Base-by-base conservation (phyloP, 2,113 vertebrate genomes). In the Probosciger aterrimus region DNA sequence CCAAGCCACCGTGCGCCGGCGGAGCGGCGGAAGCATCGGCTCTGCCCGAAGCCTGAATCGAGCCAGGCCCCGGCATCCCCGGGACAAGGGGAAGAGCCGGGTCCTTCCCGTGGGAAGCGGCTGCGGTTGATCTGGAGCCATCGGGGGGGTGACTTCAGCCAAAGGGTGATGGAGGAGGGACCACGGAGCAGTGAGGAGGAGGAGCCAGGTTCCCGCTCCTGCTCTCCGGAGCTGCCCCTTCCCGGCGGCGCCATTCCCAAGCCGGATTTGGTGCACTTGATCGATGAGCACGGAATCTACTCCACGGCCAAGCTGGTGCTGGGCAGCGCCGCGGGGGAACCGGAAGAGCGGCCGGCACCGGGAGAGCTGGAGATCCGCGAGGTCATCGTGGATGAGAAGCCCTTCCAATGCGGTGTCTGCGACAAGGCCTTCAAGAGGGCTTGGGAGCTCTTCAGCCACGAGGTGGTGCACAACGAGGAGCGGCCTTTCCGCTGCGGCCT, bases 401-500 rank as follows among this genome's bases (percentile, higher is more conserved):
- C 91, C 4, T 97, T 96, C 83, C 92, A 90, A 39, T 97, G 97
- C 12, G 22, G 59, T 0, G 59, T 43, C 7, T 97, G 96, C 3
- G 90, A 69, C 43, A 97, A 97, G 30, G 57, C 47, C 44, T 98
- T 98, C 95, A 97, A 97, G 15, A 18, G 93, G 5, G 67, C 95
- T 0, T 97, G 97, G 97, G 97, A 97, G 88, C 96, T 97, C 27
- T 94, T 97, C 68, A 97, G 97, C 86, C 97, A 97, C 1, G 74
- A 96, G 69, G 96, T 96, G 35, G 97, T 97, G 3, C 97, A 96
- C 95, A 97, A 94, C 0, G 94, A 96, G 77, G 95, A 96, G 17
- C 94, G 96, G 0, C 97, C 97, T 3, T 97, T 82, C 62, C 90
- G 91, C 53, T 97, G 97, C 2, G 37, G 37, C 18, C 90, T 96